Percentiles rank a stretch among this genome's conserved stretches.
Evolutionary conservation across 2,113 vertebrate genomes (phyloP).

Genomic region (Scortum barcoo): DNA sequence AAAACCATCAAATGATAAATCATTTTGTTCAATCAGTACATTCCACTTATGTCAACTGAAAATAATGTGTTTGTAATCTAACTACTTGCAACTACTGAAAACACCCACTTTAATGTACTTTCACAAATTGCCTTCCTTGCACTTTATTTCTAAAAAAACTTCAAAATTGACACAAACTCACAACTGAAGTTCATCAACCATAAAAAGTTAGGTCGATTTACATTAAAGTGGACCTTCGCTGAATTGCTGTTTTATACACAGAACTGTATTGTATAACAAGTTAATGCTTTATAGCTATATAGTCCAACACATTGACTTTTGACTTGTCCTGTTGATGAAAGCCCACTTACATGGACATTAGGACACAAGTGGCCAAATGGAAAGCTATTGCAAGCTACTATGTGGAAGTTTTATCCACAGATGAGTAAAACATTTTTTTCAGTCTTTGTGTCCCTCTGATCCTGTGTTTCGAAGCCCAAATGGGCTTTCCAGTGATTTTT

Average conservation of each 20-base stretch:
- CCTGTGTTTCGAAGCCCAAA: background rate
- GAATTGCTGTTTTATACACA: background rate
- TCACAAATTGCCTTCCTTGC: background rate
- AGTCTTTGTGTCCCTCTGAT: background rate
- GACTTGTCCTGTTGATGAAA: conserved; percentile 5
- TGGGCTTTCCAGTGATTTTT: background rate
- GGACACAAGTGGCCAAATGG: background rate
- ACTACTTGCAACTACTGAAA: background rate
- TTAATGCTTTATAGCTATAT: background rate
- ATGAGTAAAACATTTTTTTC: background rate
- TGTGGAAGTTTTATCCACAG: background rate
- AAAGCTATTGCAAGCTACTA: background rate
- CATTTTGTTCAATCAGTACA: background rate
- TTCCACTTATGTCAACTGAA: background rate
- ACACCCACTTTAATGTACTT: background rate
- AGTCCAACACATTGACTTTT: conserved; percentile 13
- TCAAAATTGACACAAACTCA: background rate
- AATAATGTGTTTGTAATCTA: background rate
- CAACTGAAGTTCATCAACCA: background rate
- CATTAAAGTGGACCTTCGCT: background rate
- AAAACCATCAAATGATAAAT: background rate
- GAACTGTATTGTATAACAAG: background rate
- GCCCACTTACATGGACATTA: conserved; percentile 11
- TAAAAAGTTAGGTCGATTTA: background rate
- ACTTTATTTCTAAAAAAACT: background rate